Evolutionary conservation across 2,888 invertebrate species (phyloP), one percentile per base, ranked within the genome.

Genomic region (Idaea aversata): DNA sequence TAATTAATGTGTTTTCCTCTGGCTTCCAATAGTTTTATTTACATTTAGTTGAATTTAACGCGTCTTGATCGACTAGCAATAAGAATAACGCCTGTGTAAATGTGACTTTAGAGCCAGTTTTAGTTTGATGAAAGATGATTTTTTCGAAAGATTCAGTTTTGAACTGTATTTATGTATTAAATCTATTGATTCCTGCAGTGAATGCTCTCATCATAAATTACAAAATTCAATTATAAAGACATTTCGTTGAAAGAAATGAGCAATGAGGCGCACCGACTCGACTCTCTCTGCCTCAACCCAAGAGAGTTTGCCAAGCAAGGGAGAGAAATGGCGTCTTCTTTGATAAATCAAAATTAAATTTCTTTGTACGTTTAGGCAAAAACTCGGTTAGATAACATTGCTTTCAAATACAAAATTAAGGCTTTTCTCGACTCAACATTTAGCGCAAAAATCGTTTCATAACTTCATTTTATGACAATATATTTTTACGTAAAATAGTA

Each of bases 301-400:
- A 47, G 47, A 47, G 47, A 47, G 47, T 47, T 47, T 47, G 10
- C 47, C 5, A 47, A 47, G 47, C 47, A 47, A 47, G 47, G 47
- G 47, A 47, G 47, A 47, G 47, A 47, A 7, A 47, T 47, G 47
- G 47, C 47, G 47, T 47, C 47, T 47, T 47, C 47, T 47, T 47
- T 47, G 47, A 47, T 47, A 47, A 47, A 47, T 47, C 47, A 47
- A 47, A 47, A 47, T 47, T 47, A 47, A 47, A 47, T 47, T 47
- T 10, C 3, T 47, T 47, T 47, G 47, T 47, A 47, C 47, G 47
- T 47, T 47, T 47, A 47, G 47, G 47, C 47, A 47, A 47, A 47
- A 47, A 10, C 47, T 47, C 47, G 47, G 47, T 47, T 47, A 47
- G 47, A 47, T 47, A 47, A 47, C 47, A 47, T 47, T 47, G 47